Evolutionary conservation across 1,140 invertebrate species (phyloP).

Genomic region (Pseudoatta argentina): DNA sequence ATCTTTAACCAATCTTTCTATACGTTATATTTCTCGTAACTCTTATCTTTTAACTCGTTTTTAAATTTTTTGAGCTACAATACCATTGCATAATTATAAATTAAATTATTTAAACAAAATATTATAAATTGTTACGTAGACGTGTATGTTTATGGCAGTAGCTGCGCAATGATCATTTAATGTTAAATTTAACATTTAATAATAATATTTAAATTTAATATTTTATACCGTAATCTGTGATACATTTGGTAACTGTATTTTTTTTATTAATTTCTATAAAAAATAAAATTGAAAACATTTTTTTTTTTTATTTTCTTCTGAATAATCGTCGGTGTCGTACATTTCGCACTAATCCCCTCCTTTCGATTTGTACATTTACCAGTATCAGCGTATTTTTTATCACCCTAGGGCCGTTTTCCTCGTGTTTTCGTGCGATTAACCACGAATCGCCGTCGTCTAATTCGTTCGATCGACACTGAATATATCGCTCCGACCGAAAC

Average conservation of each 20-base stretch:
- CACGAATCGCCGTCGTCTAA: constrained; percentile 61
- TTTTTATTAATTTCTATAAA: neutral
- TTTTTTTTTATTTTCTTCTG: neutral
- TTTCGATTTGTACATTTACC: constrained; percentile 27
- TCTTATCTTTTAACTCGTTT: no score
- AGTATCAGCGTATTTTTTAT: constrained; percentile 51
- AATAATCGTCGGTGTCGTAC: constrained; percentile 13
- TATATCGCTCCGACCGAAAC: constrained; percentile 41
- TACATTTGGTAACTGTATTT: neutral
- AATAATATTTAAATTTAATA: neutral
- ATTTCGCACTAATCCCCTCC: constrained; percentile 4
- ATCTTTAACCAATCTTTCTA: no score
- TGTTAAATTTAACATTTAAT: neutral
- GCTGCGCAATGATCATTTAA: neutral
- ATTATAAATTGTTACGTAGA: neutral
- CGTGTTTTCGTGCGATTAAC: constrained; percentile 68
- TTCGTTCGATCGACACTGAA: constrained; percentile 51
- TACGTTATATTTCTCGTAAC: no score
- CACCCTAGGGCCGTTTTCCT: constrained; percentile 11
- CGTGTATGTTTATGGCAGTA: neutral
- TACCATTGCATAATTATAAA: neutral
- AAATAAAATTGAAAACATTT: neutral
- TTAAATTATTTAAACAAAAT: constrained; percentile 13
- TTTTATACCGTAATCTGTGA: neutral
- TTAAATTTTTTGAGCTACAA: no score